Percentiles rank a stretch among this genome's conserved stretches.
phyloP scores from a whole-genome alignment of 2,113 vertebrate species.

The Nesospiza acunhae region DNA sequence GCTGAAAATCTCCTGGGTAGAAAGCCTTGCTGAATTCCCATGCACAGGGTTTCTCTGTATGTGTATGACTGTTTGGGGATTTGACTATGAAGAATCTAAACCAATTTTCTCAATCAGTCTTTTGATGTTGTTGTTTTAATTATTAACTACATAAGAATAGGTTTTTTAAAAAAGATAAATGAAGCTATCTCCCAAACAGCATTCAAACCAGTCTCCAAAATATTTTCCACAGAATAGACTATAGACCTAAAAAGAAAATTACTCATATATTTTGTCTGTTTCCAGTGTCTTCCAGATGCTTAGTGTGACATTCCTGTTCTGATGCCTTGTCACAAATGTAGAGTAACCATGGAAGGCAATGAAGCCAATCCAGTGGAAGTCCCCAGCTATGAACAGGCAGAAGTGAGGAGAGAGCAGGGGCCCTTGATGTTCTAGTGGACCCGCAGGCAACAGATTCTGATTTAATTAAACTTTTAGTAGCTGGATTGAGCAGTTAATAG shows the following conservation, averaged over 20 bases:
- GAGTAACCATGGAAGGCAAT: not conserved
- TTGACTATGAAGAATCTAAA: not conserved
- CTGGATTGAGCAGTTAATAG: not conserved
- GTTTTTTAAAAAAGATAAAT: not conserved
- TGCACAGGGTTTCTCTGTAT: not conserved
- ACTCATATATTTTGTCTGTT: not conserved
- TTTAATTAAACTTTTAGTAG: not conserved
- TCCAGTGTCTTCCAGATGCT: not conserved
- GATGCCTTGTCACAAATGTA: not conserved
- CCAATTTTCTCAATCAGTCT: not conserved
- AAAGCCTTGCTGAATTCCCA: not conserved
- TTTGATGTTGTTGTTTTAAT: conserved; percentile 42
- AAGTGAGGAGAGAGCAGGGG: not conserved
- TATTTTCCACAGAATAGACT: not conserved
- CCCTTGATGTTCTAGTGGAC: not conserved
- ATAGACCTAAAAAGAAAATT: not conserved
- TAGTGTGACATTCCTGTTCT: not conserved
- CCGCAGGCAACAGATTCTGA: not conserved
- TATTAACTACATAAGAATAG: conserved; percentile 4
- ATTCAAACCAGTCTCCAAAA: not conserved
- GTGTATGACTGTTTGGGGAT: not conserved
- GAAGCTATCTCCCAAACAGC: not conserved
- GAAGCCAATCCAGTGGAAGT: not conserved
- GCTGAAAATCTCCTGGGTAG: not conserved
- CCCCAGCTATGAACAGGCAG: not conserved